A percentile compares a stretch with the other conserved stretches of the same genome.
phyloP scores from a whole-genome alignment of 1,140 invertebrate genomes.

The Magallana angulata region DNA sequence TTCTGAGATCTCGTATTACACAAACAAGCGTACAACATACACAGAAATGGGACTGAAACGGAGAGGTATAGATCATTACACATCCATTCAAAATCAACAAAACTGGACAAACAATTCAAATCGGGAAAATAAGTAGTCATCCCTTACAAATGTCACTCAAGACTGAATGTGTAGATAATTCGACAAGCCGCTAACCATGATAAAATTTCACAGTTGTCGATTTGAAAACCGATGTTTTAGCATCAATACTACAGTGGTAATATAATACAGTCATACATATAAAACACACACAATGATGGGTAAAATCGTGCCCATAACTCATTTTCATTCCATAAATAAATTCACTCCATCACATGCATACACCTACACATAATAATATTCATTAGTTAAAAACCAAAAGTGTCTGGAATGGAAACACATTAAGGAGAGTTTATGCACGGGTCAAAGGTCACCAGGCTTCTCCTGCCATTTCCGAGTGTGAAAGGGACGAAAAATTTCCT shows the following conservation, averaged over 20 bases:
- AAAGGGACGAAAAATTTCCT: constrained; percentile 54
- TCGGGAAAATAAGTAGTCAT: not conserved
- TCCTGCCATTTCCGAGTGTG: constrained; percentile 63
- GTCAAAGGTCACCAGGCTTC: constrained; percentile 62
- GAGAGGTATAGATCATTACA: not conserved
- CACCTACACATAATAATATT: constrained; percentile 36
- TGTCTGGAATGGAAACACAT: constrained; percentile 44
- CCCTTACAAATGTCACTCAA: not conserved
- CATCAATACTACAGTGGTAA: constrained; percentile 6
- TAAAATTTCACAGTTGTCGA: not conserved
- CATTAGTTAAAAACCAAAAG: constrained; percentile 1
- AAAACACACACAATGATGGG: not conserved
- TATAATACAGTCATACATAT: constrained; percentile 8
- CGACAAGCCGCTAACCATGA: not conserved
- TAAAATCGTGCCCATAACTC: not conserved
- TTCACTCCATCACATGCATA: constrained; percentile 21
- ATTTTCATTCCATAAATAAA: constrained; percentile 38
- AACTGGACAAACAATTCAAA: not conserved
- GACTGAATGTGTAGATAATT: not conserved
- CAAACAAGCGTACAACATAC: constrained; percentile 15
- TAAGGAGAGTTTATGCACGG: not conserved
- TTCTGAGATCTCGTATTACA: constrained; percentile 18
- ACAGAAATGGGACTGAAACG: constrained; percentile 24
- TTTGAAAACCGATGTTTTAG: not conserved
- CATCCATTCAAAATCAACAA: constrained; percentile 6